Evolutionary conservation across 2,113 vertebrate genomes (phyloP), one percentile per base, ranked within the genome.

Genomic region (Ptilorrhoa leucosticta): DNA sequence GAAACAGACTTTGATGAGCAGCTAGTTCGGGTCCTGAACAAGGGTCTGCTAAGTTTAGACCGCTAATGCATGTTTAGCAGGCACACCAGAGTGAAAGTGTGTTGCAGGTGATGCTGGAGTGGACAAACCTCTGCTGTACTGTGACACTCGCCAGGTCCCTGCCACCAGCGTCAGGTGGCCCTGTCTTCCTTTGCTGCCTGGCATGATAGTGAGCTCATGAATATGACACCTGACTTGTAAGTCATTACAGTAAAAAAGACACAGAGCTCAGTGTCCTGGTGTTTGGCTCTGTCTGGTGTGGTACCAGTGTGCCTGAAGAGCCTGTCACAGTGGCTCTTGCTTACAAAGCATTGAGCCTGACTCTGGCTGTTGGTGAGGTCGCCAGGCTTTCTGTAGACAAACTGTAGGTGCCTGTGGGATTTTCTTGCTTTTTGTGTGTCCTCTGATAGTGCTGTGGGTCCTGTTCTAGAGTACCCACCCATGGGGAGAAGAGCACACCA

Each of bases 141-240:
- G 19, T 65, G 48, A 18, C 8, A 3, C 42, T 73, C 0, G 1
- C n/a, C 40, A 37, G 30, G 30, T 89, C 24, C 58, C 9, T 72
- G 73, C 73, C 24, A 30, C 28, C 54, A 57, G 58, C n/a, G 39
- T 83, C 14, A 18, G 35, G 13, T 27, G 28, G 21, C 16, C 20
- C 15, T 40, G 31, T 57, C 8, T 53, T 45, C 39, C 21, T 26
- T 40, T 35, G 28, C 60, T 69, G 31, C 45, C 69, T 37, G 33
- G 15, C 0, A 4, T 53, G 70, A 42, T 45, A 27, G 7, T 3
- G 28, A 10, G 31, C 42, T 80, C 12, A 9, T 1, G 0, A 53
- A 31, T 20, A 31, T 1, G 2, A 30, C 13, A 10, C 31, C 15
- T 48, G 35, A 20, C 40, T 73, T 44, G 3, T 26, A 63, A 58